Evolutionary conservation across 2,113 vertebrate species (phyloP).

Genomic region (Vicugna pacos): DNA sequence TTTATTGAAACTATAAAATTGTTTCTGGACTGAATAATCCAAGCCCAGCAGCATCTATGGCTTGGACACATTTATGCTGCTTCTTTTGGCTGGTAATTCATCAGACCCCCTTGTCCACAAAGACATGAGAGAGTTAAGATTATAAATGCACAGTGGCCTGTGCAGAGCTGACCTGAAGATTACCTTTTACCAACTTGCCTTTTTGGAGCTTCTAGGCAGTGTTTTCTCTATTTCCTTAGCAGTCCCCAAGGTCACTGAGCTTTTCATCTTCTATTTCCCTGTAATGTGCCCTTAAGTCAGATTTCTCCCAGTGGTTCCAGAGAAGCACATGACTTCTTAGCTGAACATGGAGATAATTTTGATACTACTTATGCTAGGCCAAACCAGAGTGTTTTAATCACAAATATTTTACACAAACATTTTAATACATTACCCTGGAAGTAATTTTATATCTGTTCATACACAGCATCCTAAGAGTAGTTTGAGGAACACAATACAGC

Average conservation of each 20-base stretch:
- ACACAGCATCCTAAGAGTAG: constrained; percentile 17
- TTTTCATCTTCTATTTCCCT: constrained; percentile 2
- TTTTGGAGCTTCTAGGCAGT: not conserved
- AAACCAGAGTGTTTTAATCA: constrained; percentile 27
- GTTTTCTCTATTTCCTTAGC: constrained; percentile 15
- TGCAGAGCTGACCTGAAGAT: not conserved
- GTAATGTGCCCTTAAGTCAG: not conserved
- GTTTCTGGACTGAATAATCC: not conserved
- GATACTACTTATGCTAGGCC: not conserved
- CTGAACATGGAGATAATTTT: not conserved
- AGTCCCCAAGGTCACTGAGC: not conserved
- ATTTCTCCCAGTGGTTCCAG: not conserved
- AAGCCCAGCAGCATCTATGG: not conserved
- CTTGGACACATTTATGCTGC: not conserved
- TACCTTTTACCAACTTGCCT: not conserved
- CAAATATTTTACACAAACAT: constrained; percentile 26
- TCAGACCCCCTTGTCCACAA: not conserved
- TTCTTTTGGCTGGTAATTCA: not conserved
- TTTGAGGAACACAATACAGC: not conserved
- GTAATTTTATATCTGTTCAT: constrained; percentile 8
- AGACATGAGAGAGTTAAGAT: not conserved
- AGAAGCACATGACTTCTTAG: not conserved
- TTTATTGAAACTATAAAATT: constrained; percentile 1
- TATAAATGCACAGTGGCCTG: not conserved
- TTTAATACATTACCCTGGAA: constrained; percentile 34